phyloP scores from a whole-genome alignment of 2,797 vertebrate genomes.

The Halcyon badia region DNA sequence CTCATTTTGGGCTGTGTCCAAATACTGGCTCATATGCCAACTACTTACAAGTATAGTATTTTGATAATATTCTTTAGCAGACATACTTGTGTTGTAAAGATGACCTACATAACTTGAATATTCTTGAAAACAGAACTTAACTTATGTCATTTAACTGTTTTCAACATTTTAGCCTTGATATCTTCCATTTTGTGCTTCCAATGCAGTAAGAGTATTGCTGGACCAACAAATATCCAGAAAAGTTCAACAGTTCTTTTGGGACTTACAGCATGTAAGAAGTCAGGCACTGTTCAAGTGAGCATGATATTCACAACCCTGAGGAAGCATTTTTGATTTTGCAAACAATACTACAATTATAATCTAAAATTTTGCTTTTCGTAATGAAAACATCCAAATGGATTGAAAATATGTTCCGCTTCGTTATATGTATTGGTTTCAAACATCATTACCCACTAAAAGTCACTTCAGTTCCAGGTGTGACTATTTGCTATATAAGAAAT shows the following conservation, averaged over 20 bases:
- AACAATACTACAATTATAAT: neutral
- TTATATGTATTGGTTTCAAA: constrained; percentile 13
- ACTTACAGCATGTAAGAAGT: neutral
- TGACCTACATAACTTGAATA: neutral
- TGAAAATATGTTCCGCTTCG: neutral
- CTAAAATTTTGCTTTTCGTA: constrained; percentile 5
- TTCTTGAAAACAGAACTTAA: neutral
- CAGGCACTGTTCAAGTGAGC: neutral
- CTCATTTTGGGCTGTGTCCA: constrained; percentile 4
- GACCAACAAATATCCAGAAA: neutral
- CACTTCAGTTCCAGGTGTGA: constrained; percentile 50
- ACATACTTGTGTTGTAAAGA: neutral
- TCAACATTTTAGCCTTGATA: neutral
- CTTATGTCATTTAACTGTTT: neutral
- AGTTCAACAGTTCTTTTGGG: constrained; percentile 2
- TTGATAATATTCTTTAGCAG: neutral
- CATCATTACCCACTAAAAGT: constrained; percentile 9
- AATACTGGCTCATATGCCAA: neutral
- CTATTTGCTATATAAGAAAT: constrained; percentile 21
- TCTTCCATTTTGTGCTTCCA: neutral
- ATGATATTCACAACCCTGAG: neutral
- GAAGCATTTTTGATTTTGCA: neutral
- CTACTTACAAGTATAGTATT: neutral
- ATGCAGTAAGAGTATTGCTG: neutral
- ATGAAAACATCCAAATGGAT: neutral